A percentile compares a stretch with the other conserved stretches of the same genome.
Conservation (phyloP, 2,888 invertebrate genomes). For the Eurytoma californica region DNA sequence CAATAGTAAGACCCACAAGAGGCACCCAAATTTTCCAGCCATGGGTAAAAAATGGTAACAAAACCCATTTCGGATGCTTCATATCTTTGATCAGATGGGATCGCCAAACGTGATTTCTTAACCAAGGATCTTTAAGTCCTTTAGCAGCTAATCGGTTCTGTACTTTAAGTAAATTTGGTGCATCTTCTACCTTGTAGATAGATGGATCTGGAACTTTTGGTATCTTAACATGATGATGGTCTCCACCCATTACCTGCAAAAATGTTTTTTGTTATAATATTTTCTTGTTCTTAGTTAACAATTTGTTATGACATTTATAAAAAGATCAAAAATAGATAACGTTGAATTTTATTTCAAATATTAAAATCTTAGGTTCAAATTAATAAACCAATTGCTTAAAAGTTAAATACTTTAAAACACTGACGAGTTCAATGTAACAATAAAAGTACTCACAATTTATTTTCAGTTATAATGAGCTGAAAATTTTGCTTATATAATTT, state of each 20-base stretch:
- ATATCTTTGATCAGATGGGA: not conserved
- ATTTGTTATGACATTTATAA: not conserved
- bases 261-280: not conserved
- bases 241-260: conserved; percentile 77
- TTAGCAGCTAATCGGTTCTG: conserved; percentile 81
- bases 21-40: conserved; percentile 81
- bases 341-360: not conserved
- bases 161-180: conserved; percentile 80
- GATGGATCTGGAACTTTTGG: conserved; percentile 82
- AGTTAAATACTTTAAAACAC: not conserved
- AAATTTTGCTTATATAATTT: too few species aligned
- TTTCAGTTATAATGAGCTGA: too few species aligned
- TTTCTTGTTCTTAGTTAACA: not conserved
- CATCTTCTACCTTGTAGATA: conserved; percentile 84
- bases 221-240: conserved; percentile 77
- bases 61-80: not conserved
- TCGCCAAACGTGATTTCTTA: conserved; percentile 90
- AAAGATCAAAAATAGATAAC: not conserved
- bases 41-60: not conserved
- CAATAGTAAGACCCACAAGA: conserved; percentile 78
- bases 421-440: too few species aligned
- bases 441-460: too few species aligned
- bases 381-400: too few species aligned
- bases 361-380: not conserved
- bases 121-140: conserved; percentile 91